Evolutionary conservation across 2,888 invertebrate genomes (phyloP), one percentile per base, ranked within the genome.

Genomic region (Lingula anatina): DNA sequence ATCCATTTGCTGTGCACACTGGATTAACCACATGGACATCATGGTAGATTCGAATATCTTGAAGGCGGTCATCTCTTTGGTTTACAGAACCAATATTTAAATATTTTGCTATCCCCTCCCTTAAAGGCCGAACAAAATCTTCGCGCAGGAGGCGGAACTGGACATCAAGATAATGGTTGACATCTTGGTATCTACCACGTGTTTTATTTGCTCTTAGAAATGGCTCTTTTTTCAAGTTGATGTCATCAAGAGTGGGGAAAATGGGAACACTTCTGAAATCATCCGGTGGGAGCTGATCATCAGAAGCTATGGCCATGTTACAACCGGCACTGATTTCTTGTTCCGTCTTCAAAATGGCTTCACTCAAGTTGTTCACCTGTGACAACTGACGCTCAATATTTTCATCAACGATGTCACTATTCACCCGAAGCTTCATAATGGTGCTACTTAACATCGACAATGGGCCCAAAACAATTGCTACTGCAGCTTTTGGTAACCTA

Each of bases 141-240:
- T 91, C 90, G 26, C 89, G 78, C 40, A 91, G 69, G 27, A 90
- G 78, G 25, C 87, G 82, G 65, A 88, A 89, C 62, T 90, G 90
- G 2, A 68, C 79, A 61, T 88, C 86, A 24, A 92, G 77, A 68
- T 92, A 92, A 64, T 89, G 84, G 41, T 85, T 81, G 1, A 85
- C 79, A 64, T 80, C 80, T 1, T 78, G 66, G 69, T 87, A 90
- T 0, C 81, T 78, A 18, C 86, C 87, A 39, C 81, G 73, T 1
- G 82, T 71, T 47, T 84, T 81, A 64, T 85, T 86, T 0, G 82
- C 81, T 18, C 82, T 75, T 21, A 84, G 60, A 65, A 81, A 83
- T 0, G 79, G 73, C 4, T 62, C 53, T 2, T 58, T 47, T 20
- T 56, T 58, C 2, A 50, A 47, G 1, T 69, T 58, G 23, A 80